phyloP scores from a whole-genome alignment of 92 coral and sea anemone species.

The Phenganax subtilis region DNA sequence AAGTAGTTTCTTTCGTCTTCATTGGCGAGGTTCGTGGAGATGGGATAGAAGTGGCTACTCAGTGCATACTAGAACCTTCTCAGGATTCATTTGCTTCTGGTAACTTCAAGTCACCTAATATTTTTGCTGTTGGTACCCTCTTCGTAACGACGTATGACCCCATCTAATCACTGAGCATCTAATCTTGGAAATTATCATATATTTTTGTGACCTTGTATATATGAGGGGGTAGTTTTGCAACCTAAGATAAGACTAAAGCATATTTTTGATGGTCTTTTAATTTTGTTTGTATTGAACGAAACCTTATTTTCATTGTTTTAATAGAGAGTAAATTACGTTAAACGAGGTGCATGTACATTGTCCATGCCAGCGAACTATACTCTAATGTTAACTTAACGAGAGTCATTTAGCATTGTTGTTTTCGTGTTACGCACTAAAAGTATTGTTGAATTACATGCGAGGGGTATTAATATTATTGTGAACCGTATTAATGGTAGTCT shows the following conservation, averaged over 20 bases:
- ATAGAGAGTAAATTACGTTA: neutral
- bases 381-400: neutral
- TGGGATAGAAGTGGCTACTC: constrained; percentile 91
- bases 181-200: neutral
- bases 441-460: neutral
- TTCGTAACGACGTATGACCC: constrained; percentile 42
- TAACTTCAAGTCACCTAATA: constrained; percentile 66
- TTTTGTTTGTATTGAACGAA: neutral
- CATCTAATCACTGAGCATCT: neutral
- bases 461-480: neutral
- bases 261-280: neutral
- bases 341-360: neutral
- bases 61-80: constrained; percentile 88
- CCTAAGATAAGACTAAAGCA: neutral
- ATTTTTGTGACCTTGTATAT: neutral
- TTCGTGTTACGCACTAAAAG: neutral
- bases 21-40: constrained; percentile 94
- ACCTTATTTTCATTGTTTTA: neutral
- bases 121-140: constrained; percentile 89
- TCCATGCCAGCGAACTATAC: neutral
- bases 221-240: neutral
- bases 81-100: constrained; percentile 79
- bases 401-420: neutral
- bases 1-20: constrained; percentile 73
- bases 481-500: neutral